Conservation (phyloP, 2,797 vertebrate genomes). For the Euphonia xanthogaster region DNA sequence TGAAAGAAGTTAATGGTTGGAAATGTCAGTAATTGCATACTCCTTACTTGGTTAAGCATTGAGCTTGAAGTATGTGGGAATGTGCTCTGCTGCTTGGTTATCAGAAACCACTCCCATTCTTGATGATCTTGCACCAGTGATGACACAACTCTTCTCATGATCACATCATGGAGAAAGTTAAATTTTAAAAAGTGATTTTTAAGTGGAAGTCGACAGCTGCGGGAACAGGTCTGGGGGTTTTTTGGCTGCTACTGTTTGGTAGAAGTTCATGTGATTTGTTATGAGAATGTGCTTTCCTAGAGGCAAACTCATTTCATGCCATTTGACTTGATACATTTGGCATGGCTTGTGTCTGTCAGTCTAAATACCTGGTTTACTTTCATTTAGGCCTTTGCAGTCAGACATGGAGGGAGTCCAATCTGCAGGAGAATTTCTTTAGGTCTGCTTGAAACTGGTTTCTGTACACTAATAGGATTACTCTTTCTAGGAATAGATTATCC, state of each 20-base stretch:
- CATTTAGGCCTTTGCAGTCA: background rate
- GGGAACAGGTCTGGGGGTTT: background rate
- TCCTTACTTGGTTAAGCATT: background rate
- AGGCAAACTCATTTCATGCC: background rate
- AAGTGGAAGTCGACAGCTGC: background rate
- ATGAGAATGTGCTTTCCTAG: background rate
- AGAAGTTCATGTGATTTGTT: background rate
- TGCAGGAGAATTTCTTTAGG: background rate
- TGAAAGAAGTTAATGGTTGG: background rate
- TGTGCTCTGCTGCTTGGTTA: background rate
- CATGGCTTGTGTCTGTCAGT: background rate
- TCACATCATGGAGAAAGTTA: background rate
- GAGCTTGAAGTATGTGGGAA: background rate
- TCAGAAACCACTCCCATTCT: background rate
- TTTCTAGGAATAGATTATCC: conserved; percentile 6
- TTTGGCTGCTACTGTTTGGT: background rate
- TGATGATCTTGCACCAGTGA: background rate
- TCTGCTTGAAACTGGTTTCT: background rate
- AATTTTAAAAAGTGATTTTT: background rate
- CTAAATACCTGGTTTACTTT: background rate
- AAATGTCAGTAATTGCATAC: background rate
- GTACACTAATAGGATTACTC: background rate
- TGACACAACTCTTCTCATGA: background rate
- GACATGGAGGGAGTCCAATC: background rate
- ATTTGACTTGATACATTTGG: background rate